A percentile compares a stretch with the other conserved stretches of the same genome.
Conservation (phyloP, 1,140 invertebrate species). For the Diachasmimorpha longicaudata region DNA sequence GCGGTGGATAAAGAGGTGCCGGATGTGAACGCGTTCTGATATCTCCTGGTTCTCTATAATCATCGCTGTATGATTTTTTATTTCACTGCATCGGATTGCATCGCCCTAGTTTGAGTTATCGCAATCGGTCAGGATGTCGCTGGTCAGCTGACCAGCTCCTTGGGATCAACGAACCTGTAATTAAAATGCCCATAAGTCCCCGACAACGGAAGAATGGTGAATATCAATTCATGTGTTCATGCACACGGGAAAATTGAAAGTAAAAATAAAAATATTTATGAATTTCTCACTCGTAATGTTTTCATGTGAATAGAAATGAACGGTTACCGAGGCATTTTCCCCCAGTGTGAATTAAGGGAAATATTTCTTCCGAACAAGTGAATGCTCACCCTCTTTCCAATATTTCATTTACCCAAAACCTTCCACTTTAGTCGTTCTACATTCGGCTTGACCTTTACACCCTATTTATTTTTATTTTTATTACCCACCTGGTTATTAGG, state of each 20-base stretch:
- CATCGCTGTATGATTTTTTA: background rate
- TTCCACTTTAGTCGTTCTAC: background rate
- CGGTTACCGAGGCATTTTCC: no score
- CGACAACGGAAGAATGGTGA: background rate
- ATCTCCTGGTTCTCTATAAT: conserved; percentile 7
- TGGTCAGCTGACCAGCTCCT: conserved; percentile 19
- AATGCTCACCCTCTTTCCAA: no score
- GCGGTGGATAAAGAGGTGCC: background rate
- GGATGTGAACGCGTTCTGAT: background rate
- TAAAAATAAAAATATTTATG: no score
- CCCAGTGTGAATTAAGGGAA: no score
- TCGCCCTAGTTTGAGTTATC: conserved; percentile 24
- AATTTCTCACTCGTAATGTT: no score
- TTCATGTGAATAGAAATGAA: no score
- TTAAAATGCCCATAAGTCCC: background rate
- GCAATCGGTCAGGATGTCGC: conserved; percentile 33
- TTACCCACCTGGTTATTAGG: background rate
- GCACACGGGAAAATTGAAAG: background rate
- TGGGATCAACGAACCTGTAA: conserved; percentile 1
- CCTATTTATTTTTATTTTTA: background rate
- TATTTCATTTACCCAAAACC: background rate
- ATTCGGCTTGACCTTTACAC: background rate
- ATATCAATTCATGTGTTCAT: background rate
- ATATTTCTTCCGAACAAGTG: no score
- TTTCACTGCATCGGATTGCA: conserved; percentile 1